A percentile compares a stretch with the other conserved stretches of the same genome.
These are phyloP conservation scores for Beris chalybata DNA, from an alignment of 2,888 invertebrate species.

Conservation along the genomic window DNA sequence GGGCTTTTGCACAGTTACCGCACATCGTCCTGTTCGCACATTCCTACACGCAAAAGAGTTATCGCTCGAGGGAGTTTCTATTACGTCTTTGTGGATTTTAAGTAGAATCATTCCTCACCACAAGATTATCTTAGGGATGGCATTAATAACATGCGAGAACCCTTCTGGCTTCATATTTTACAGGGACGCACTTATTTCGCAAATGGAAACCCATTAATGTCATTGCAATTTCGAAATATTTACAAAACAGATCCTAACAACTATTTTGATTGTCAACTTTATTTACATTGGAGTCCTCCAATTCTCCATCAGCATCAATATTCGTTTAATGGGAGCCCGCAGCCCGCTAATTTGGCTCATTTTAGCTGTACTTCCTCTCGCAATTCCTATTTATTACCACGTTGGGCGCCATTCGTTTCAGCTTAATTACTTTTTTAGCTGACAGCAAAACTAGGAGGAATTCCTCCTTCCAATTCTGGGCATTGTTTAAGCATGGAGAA, in stretches of 20 bases:
- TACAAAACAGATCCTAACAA: too few species aligned
- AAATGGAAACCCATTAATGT: not conserved
- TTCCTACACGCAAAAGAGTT: slow-evolving; percentile 17
- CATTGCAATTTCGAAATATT: too few species aligned
- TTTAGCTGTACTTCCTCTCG: not conserved
- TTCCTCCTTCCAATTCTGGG: too few species aligned
- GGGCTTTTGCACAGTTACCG: too few species aligned
- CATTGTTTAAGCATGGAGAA: too few species aligned
- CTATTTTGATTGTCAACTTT: not conserved
- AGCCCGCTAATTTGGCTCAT: not conserved
- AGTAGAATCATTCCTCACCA: slow-evolving; percentile 13
- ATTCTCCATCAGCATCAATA: not conserved
- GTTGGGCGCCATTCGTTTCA: too few species aligned
- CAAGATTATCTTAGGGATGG: slow-evolving; percentile 21
- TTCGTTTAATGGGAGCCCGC: not conserved
- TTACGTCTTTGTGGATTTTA: slow-evolving; percentile 5
- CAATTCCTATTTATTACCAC: not conserved
- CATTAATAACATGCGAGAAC: slow-evolving; percentile 4
- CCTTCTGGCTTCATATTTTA: not conserved
- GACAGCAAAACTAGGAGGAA: too few species aligned
- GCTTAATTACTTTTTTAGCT: too few species aligned
- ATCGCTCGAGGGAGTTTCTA: slow-evolving; percentile 14
- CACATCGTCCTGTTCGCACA: slow-evolving; percentile 2
- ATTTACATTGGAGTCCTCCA: not conserved
- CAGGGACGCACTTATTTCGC: not conserved